phyloP scores from a whole-genome alignment of 1,140 invertebrate genomes.

The Leucophenga varia region DNA sequence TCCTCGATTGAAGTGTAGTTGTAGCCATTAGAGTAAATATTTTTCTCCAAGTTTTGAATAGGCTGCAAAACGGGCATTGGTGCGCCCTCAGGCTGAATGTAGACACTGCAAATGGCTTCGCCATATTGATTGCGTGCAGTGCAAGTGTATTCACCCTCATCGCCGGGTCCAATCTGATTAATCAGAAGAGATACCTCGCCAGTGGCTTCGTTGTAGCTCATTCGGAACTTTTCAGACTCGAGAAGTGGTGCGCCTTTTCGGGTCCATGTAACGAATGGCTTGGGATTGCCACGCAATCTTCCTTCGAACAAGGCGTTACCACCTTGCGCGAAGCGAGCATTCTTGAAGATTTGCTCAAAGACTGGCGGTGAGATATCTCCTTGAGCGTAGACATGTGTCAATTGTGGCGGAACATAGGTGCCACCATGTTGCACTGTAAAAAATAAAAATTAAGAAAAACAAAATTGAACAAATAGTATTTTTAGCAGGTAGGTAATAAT shows the following conservation, averaged over 20 bases:
- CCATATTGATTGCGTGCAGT: constrained; percentile 90
- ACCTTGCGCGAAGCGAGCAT: constrained; percentile 90
- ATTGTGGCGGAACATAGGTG: constrained; percentile 41
- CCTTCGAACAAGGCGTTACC: constrained; percentile 92
- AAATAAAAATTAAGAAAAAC: not conserved
- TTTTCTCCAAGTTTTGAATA: constrained; percentile 64
- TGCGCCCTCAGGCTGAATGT: constrained; percentile 88
- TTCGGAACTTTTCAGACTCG: constrained; percentile 80
- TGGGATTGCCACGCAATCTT: constrained; percentile 85
- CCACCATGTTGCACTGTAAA: constrained; percentile 48
- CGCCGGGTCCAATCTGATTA: constrained; percentile 86
- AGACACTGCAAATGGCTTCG: constrained; percentile 92
- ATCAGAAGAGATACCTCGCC: constrained; percentile 79
- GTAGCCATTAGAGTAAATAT: constrained; percentile 71
- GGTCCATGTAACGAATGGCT: constrained; percentile 92
- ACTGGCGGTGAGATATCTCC: constrained; percentile 80
- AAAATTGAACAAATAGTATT: too few species aligned
- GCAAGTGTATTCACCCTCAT: constrained; percentile 95
- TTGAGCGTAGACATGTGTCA: constrained; percentile 57
- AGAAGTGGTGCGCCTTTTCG: constrained; percentile 80
- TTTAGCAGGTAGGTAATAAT: too few species aligned
- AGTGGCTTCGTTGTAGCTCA: constrained; percentile 84
- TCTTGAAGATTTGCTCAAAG: constrained; percentile 91
- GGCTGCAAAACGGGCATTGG: constrained; percentile 65
- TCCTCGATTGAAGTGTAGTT: constrained; percentile 63